Base-by-base conservation (phyloP, 2,797 vertebrate species). In the Gymnothorax javanicus region DNA sequence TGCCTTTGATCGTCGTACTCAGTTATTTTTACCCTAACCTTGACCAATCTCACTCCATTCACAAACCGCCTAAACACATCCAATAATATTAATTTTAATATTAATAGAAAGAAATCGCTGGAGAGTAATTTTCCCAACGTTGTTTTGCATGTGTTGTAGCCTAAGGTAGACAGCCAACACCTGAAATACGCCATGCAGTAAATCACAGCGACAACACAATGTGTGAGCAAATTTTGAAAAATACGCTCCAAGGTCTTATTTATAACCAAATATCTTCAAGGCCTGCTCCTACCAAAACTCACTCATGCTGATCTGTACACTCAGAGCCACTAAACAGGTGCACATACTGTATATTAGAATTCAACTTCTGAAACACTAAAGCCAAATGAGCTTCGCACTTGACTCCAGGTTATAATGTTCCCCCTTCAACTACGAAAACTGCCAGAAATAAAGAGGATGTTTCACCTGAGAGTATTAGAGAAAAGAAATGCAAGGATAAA, bases 181-280 rank as follows among this genome's bases (percentile, higher is more conserved):
- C 75, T 52, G 75, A 50, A 79, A 79, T 7, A 9, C 23, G 15
- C 75, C 52, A 25, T 52, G 75, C 23, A 71, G 67, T 54, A 6
- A 52, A 9, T 52, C 75, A 52, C 43, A 52, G 23, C 20, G 75
- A 25, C 43, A 43, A 50, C 7, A 43, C 17, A 43, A 25, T 7
- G 11, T 43, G 25, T 0, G 3, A 54, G 75, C 17, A 7, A 52
- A 6, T 20, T 52, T 25, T 62, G 77, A 81, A 27, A 85, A 81
- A 50, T 1, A 7, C 58, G 71, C 57, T 58, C 79, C 60, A 27
- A 73, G 52, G 12, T 57, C 50, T 54, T 59, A 83, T 87, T 27
- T 15, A 27, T 88, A 33, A 85, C 86, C 27, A 85, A 86, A 86
- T 85, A 88, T 83, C 33, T 12, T 6, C 50, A 50, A 50, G 82